Percentiles rank a stretch among this genome's conserved stretches.
These are phyloP conservation scores for Mormyrus hasselquistii DNA, from an alignment of 2,797 vertebrate species.

Conservation along the genomic window DNA sequence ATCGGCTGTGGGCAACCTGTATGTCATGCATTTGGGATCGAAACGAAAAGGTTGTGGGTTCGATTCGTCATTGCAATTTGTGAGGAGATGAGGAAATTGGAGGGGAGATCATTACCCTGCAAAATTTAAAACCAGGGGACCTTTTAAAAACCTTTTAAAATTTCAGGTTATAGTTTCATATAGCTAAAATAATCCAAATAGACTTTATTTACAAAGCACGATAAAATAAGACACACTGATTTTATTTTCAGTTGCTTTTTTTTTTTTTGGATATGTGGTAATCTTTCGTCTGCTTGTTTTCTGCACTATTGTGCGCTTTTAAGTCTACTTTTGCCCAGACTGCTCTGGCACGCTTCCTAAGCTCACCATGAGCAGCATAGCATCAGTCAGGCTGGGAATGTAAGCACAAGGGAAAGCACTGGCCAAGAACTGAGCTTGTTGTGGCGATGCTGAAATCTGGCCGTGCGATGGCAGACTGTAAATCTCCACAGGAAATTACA, in stretches of 20 bases:
- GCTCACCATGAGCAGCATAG: not conserved
- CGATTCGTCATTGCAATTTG: not conserved
- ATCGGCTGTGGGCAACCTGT: not conserved
- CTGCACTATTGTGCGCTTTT: not conserved
- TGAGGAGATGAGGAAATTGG: not conserved
- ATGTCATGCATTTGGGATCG: not conserved
- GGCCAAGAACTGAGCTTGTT: not conserved
- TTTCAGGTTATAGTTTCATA: not conserved
- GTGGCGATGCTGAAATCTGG: not conserved
- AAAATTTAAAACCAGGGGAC: not conserved
- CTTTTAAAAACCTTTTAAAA: constrained; percentile 2
- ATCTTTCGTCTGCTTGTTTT: not conserved
- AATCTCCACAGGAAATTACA: not conserved
- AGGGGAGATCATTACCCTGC: not conserved
- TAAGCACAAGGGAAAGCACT: not conserved
- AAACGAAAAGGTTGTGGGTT: not conserved
- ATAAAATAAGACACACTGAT: not conserved
- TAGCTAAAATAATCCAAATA: not conserved
- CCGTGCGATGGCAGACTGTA: not conserved
- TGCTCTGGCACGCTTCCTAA: not conserved
- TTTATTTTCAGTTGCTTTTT: not conserved
- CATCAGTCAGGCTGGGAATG: not conserved
- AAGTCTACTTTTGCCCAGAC: not conserved
- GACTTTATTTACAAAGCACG: not conserved
- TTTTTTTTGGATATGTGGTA: not conserved